These are phyloP conservation scores for Stenolophus ochropezus DNA, from an alignment of 2,888 invertebrate species.

Conservation along the genomic window DNA sequence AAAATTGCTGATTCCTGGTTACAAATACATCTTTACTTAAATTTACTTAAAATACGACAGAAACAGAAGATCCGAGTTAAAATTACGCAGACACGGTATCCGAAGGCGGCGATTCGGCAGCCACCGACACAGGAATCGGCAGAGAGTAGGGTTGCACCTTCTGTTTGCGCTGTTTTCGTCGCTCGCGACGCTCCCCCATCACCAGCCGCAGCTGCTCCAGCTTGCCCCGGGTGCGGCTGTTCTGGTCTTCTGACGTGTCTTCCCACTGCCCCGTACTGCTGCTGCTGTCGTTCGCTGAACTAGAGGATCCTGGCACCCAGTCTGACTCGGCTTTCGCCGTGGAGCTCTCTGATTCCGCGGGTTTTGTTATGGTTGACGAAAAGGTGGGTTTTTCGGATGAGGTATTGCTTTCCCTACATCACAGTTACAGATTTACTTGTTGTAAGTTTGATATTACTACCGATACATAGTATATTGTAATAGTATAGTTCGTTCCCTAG, in stretches of 20 bases:
- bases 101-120: slow-evolving; percentile 71
- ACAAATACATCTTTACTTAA: slow-evolving; percentile 54
- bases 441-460: not conserved
- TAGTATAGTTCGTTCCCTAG: no score
- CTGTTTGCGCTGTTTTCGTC: slow-evolving; percentile 85
- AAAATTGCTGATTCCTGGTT: slow-evolving; percentile 49
- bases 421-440: not conserved
- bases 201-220: slow-evolving; percentile 90
- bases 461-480: no score
- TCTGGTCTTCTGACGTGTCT: slow-evolving; percentile 70
- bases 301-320: slow-evolving; percentile 48
- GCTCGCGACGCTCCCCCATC: slow-evolving; percentile 91
- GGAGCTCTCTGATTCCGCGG: not conserved
- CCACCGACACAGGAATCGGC: slow-evolving; percentile 70
- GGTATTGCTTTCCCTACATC: slow-evolving; percentile 32
- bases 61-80: slow-evolving; percentile 54
- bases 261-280: slow-evolving; percentile 28
- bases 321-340: slow-evolving; percentile 62
- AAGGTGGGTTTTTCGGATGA: slow-evolving; percentile 30
- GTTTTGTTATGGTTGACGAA: not conserved
- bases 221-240: slow-evolving; percentile 79
- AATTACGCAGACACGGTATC: slow-evolving; percentile 71
- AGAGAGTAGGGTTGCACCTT: slow-evolving; percentile 81
- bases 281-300: slow-evolving; percentile 51
- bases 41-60: slow-evolving; percentile 48